These are phyloP conservation scores for Sabellastarte sp. DNA, from an alignment of 2,888 invertebrate species.

Conservation along the genomic window DNA sequence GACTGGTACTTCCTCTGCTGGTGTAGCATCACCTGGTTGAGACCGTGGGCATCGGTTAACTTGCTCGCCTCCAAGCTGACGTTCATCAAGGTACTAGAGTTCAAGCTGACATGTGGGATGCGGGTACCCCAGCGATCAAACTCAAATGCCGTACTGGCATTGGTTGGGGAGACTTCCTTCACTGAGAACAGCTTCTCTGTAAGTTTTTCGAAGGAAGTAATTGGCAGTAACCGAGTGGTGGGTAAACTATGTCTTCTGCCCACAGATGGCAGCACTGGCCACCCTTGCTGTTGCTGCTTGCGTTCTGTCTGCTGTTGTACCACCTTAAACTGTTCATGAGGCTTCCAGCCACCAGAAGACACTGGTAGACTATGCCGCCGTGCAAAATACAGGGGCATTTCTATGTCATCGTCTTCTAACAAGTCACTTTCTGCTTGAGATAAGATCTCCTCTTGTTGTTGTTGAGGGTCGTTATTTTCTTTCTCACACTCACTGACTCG, in stretches of 20 bases:
- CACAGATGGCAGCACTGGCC: too few relatives aligned
- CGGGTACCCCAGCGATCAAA: background rate
- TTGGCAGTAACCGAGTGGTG: background rate
- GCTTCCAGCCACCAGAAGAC: background rate
- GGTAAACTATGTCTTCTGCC: constrained; percentile 15
- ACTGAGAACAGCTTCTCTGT: constrained; percentile 10
- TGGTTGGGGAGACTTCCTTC: constrained; percentile 1
- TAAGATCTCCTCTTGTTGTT: too few relatives aligned
- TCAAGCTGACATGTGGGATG: background rate
- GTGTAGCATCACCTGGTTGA: background rate
- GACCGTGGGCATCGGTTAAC: background rate
- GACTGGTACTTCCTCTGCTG: background rate
- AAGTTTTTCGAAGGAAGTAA: constrained; percentile 2
- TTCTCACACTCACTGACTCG: too few relatives aligned
- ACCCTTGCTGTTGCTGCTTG: background rate
- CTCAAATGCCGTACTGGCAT: background rate
- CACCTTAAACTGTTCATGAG: background rate
- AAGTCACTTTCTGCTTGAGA: too few relatives aligned
- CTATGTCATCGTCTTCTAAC: too few relatives aligned
- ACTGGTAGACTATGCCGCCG: constrained; percentile 15
- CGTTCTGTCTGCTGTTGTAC: background rate
- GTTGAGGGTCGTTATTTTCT: too few relatives aligned
- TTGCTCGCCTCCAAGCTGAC: background rate
- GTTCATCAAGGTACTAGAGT: background rate
- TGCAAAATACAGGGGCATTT: too few relatives aligned